A percentile compares a stretch with the other conserved stretches of the same genome.
phyloP scores from a whole-genome alignment of 2,888 invertebrate genomes.

The Pecten maximus region DNA sequence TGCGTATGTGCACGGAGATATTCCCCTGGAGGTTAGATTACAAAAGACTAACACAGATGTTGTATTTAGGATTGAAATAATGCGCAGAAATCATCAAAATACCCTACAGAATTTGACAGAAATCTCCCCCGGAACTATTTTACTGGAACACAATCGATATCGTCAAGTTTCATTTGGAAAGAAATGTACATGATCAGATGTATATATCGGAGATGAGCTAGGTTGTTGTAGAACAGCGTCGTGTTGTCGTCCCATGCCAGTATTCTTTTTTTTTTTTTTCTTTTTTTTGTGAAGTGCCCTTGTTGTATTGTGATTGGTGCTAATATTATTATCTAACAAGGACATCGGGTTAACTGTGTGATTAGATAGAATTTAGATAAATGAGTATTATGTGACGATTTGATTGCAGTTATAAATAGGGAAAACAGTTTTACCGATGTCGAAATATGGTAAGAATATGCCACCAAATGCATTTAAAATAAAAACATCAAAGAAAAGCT shows the following conservation, averaged over 20 bases:
- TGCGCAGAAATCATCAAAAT: neutral
- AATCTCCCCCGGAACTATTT: too few relatives aligned
- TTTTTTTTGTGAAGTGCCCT: conserved; percentile 18
- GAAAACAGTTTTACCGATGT: neutral
- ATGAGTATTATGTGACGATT: neutral
- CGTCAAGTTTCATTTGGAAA: too few relatives aligned
- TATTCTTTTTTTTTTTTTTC: neutral
- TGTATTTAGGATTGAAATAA: too few relatives aligned
- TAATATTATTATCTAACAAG: neutral
- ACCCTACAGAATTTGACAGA: neutral
- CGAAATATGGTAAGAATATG: neutral
- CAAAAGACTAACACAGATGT: too few relatives aligned
- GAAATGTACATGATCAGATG: too few relatives aligned
- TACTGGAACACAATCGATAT: too few relatives aligned
- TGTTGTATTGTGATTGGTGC: conserved; percentile 23
- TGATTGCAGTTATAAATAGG: neutral
- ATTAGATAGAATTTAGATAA: neutral
- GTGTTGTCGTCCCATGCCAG: neutral
- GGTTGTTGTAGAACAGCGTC: neutral
- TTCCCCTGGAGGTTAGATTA: too few relatives aligned
- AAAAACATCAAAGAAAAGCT: neutral
- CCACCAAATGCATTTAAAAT: neutral
- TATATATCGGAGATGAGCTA: too few relatives aligned
- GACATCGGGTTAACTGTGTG: neutral
- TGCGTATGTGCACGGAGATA: too few relatives aligned